Percentiles rank a stretch among this genome's conserved stretches.
Conservation (phyloP, 2,797 vertebrate genomes). For the Nyctibius grandis region DNA sequence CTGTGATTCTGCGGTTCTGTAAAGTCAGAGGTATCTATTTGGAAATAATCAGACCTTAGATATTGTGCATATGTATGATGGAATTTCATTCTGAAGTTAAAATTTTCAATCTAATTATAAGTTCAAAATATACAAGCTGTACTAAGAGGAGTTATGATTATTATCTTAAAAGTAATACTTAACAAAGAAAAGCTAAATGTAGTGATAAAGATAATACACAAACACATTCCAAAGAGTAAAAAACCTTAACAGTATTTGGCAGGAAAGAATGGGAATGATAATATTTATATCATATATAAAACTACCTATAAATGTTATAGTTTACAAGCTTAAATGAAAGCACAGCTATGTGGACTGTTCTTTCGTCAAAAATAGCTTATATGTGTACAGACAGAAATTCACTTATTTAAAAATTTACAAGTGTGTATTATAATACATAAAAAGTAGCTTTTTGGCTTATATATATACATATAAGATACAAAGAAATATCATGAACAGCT, state of each 20-base stretch:
- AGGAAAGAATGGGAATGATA: neutral
- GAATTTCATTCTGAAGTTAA: neutral
- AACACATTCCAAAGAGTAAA: neutral
- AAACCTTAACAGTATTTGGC: neutral
- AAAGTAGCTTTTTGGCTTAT: neutral
- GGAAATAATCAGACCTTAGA: neutral
- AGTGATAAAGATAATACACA: neutral
- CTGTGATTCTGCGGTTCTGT: neutral
- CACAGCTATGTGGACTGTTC: neutral
- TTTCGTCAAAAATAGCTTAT: neutral
- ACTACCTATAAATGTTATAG: neutral
- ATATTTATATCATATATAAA: neutral
- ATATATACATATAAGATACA: neutral
- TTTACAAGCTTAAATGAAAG: neutral
- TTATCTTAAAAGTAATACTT: neutral
- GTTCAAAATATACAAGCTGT: neutral
- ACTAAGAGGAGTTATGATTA: neutral
- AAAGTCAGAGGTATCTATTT: neutral
- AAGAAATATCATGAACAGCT: neutral
- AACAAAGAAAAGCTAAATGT: neutral
- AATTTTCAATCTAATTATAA: neutral
- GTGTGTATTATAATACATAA: neutral
- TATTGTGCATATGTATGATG: neutral
- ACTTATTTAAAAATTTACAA: neutral
- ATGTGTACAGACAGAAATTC: neutral